Percentiles rank a stretch among this genome's conserved stretches.
These are phyloP conservation scores for Strongylocentrotus purpuratus DNA, from an alignment of 35 echinoderm and acorn worm genomes.

Conservation along the genomic window DNA sequence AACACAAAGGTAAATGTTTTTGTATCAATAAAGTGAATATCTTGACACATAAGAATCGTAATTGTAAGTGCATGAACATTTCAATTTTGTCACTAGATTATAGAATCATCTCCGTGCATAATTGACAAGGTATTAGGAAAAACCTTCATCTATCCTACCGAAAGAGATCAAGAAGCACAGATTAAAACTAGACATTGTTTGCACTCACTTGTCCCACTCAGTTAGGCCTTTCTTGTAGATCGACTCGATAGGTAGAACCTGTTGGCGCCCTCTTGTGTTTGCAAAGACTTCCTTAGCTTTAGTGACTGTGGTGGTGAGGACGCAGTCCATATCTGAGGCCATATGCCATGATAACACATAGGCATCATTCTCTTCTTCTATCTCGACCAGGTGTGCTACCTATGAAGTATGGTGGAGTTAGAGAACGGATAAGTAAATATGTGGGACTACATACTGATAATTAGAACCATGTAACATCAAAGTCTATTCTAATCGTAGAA, in stretches of 20 bases:
- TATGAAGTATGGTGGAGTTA: neutral
- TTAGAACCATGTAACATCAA: too few species aligned
- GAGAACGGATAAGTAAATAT: neutral
- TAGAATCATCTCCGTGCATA: too few species aligned
- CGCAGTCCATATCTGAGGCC: conserved; percentile 91
- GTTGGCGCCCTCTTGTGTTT: conserved; percentile 66
- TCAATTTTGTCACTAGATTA: too few species aligned
- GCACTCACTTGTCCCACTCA: conserved; percentile 80
- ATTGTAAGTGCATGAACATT: too few species aligned
- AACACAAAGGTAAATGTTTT: neutral
- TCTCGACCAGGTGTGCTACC: conserved; percentile 79
- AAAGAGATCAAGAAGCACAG: too few species aligned
- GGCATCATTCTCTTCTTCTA: conserved; percentile 83
- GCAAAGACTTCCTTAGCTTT: conserved; percentile 82
- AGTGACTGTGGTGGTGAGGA: conserved; percentile 76
- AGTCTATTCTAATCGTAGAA: too few species aligned
- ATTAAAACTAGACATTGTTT: neutral
- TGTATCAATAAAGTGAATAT: neutral
- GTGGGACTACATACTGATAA: neutral
- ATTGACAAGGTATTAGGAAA: too few species aligned
- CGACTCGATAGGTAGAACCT: conserved; percentile 91
- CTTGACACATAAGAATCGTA: neutral
- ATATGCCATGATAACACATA: conserved; percentile 91
- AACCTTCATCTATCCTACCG: too few species aligned
- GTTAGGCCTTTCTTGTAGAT: conserved; percentile 82